Evolutionary conservation across 1,140 invertebrate species (phyloP).

Genomic region (Drosophila bocqueti): DNA sequence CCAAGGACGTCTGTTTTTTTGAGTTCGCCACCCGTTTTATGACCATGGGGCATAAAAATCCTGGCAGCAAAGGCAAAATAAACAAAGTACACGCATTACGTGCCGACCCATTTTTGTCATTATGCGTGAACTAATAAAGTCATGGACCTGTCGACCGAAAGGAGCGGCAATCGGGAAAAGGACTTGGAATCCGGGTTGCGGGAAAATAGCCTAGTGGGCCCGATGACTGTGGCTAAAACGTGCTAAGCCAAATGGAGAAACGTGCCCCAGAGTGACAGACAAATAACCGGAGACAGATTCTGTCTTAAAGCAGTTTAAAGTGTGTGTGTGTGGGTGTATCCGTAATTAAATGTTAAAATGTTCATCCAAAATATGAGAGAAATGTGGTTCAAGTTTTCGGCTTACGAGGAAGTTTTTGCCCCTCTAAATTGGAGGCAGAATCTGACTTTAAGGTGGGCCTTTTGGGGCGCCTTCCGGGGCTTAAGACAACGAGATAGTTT

Average conservation of each 20-base stretch:
- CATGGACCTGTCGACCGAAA: constrained; percentile 51
- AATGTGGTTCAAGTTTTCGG: constrained; percentile 25
- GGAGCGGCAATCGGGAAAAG: neutral
- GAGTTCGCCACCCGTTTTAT: constrained; percentile 58
- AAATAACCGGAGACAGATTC: constrained; percentile 34
- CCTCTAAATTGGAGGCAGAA: constrained; percentile 17
- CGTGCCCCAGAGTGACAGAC: constrained; percentile 39
- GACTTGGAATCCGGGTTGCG: neutral
- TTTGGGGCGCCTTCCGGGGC: constrained; percentile 18
- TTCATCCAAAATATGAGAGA: constrained; percentile 49
- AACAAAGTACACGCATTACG: constrained; percentile 76
- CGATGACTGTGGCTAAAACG: constrained; percentile 65
- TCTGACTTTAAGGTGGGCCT: constrained; percentile 15
- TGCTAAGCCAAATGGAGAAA: constrained; percentile 65
- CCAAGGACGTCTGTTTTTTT: constrained; percentile 6
- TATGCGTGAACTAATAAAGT: constrained; percentile 81
- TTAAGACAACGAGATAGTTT: constrained; percentile 70
- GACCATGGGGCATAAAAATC: constrained; percentile 67
- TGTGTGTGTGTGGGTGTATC: neutral
- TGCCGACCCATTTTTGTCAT: constrained; percentile 78
- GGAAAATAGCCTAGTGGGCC: constrained; percentile 19
- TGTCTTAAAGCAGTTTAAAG: constrained; percentile 64
- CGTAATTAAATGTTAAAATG: constrained; percentile 30
- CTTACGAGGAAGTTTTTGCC: constrained; percentile 26
- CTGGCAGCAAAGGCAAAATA: constrained; percentile 70